A percentile compares a stretch with the other conserved stretches of the same genome.
phyloP scores from a whole-genome alignment of 2,797 vertebrate genomes.

The Pipistrellus pipistrellus region DNA sequence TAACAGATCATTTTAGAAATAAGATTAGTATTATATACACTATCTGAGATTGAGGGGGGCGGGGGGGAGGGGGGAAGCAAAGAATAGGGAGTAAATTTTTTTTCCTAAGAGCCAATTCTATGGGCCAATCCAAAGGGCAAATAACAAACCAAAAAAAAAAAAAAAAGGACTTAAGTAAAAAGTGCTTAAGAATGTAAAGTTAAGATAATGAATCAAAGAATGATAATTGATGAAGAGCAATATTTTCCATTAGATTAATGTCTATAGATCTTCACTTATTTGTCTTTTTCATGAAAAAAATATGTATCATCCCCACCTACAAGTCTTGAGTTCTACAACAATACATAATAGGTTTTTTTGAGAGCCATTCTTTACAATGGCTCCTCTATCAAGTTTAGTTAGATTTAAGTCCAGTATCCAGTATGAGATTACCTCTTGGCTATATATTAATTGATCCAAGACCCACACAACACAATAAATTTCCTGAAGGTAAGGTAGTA shows the following conservation, averaged over 20 bases:
- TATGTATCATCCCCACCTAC: background rate
- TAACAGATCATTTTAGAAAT: constrained; percentile 57
- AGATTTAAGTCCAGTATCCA: background rate
- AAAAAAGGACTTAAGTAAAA: background rate
- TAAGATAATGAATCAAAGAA: constrained; percentile 4
- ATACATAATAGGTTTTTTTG: background rate
- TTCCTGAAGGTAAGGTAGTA: background rate
- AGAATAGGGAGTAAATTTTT: background rate
- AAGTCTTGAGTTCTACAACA: background rate
- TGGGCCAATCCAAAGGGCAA: background rate
- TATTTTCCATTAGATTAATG: background rate
- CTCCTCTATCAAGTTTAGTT: background rate
- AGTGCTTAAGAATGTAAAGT: background rate
- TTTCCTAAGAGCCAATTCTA: background rate
- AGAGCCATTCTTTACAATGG: background rate
- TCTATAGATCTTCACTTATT: background rate
- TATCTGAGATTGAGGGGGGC: background rate
- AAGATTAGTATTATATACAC: background rate
- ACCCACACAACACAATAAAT: background rate
- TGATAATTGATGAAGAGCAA: background rate
- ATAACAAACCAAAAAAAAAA: background rate
- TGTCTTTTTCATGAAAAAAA: background rate
- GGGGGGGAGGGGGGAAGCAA: background rate
- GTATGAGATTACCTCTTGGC: background rate
- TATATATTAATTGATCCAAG: background rate